Conservation (phyloP, 2,113 vertebrate genomes). For the Lutjanus erythropterus region DNA sequence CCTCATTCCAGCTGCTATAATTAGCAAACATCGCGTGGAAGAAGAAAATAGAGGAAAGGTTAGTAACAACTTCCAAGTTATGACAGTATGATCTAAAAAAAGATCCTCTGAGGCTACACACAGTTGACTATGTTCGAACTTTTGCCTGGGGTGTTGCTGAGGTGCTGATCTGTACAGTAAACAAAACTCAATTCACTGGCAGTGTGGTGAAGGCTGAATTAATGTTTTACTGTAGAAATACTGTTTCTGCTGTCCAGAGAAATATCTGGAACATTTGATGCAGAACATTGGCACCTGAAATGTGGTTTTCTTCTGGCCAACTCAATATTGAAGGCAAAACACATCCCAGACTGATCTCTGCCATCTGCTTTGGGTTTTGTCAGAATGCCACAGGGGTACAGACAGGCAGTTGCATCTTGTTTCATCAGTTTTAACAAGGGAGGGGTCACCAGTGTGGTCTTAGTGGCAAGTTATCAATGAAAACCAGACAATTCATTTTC, state of each 20-base stretch:
- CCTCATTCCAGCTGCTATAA: neutral
- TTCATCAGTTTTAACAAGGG: conserved; percentile 45
- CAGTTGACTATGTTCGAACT: conserved; percentile 31
- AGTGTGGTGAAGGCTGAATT: neutral
- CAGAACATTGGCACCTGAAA: conserved; percentile 30
- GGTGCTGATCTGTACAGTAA: conserved; percentile 26
- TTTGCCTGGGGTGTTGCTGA: conserved; percentile 25
- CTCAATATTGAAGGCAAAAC: conserved; percentile 8
- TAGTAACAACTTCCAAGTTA: conserved; percentile 4
- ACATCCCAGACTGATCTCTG: conserved; percentile 38
- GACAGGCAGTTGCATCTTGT: conserved; percentile 30
- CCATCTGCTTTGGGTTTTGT: conserved; percentile 47
- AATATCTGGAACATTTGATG: neutral
- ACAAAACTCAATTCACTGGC: conserved; percentile 11
- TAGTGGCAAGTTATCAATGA: neutral
- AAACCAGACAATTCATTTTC: neutral
- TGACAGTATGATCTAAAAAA: neutral
- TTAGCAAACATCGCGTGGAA: conserved; percentile 5
- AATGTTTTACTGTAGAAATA: conserved; percentile 8
- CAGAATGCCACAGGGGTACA: conserved; percentile 8
- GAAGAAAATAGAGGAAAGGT: neutral
- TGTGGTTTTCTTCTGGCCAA: conserved; percentile 16
- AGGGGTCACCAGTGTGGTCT: neutral
- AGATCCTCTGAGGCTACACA: conserved; percentile 14
- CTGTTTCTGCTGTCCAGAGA: conserved; percentile 2